Base-by-base conservation (phyloP, 2,888 invertebrate species). In the Eupithecia subumbrata region DNA sequence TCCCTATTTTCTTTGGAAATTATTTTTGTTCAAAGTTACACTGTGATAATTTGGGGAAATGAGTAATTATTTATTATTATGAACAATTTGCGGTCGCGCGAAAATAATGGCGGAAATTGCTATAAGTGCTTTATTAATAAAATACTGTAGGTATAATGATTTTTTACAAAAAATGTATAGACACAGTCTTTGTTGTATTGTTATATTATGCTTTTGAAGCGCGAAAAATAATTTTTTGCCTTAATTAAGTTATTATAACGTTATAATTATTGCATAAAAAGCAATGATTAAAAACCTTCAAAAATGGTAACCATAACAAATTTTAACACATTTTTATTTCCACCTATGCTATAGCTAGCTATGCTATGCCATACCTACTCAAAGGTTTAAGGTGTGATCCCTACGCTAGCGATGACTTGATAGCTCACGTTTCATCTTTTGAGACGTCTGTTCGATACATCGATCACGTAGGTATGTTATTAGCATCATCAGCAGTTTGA, bases 1-100 rank as follows among this genome's bases (percentile, higher is more conserved):
- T 91, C 85, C 89, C 87, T 91, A 89, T 92, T 92, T 92, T 92
- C 90, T 88, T 89, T 87, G 85, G 86, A 87, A 88, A 90, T 88
- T 85, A 84, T 86, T 87, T 85, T 84, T 81, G 84, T 81, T 85
- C 84, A 81, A 84, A 77, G 78, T 76, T 78, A 71, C 80, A 82
- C 64, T 71, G 76, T 72, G 76, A 80, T 79, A 79, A 80, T 82
- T 79, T 78, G 70, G 37, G 78, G 76, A 79, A 82, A 78, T 77
- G 73, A 73, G 72, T 76, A 76, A 76, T 79, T 79, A 78, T 78
- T 76, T 74, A 79, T 75, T 77, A 75, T 76, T 75, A 76, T 64
- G 68, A 75, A 74, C 71, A 52, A 77, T 77, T 80, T 74, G 64
- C 16, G 60, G 40, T 40, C 43, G 69, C 67, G 69, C 66, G 40